Evolutionary conservation across 2,113 vertebrate species (phyloP), one percentile per base, ranked within the genome.

Genomic region (Nyctibius bracteatus): DNA sequence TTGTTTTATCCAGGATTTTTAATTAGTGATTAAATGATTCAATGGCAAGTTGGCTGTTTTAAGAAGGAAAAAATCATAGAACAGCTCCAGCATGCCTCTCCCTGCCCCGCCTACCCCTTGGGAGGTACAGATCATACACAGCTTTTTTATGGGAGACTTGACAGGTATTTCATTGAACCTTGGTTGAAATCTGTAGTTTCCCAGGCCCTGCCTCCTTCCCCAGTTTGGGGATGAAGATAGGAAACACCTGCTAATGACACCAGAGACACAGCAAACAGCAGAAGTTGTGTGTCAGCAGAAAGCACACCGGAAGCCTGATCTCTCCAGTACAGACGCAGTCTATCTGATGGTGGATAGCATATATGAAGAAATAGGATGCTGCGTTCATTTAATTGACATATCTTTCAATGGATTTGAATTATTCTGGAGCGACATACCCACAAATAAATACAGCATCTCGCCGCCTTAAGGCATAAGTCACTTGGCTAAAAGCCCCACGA

Each of bases 11-110:
- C 90, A 91, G 78, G 73, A 89, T 91, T 97, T 96, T 92, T 95
- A 96, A 97, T 96, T 92, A 91, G 65, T 10, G 80, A 96, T 91
- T 94, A 92, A 96, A 92, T 81, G 80, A 96, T 92, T 94, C 83
- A 93, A 95, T 84, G 77, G 90, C 83, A 96, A 94, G 68, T 75
- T 92, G 61, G 83, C 73, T 89, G 91, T 37, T 95, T 94, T 52
- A 77, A 84, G 94, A 52, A 68, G 70, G 80, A 92, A 72, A 35
- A 78, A 41, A 65, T 51, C 47, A 73, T 14, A 74, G 59, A 88
- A 67, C 24, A 90, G 67, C 85, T 92, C 71, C 71, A 94, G 90
- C 52, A 72, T 85, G 83, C 81, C 86, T 96, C 88, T 96, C 86
- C 73, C 81, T 85, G 86, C 88, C 73, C 86, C 28, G 24, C 87